Conservation (phyloP, 2,113 vertebrate species). For the Psittacula cyanocephala region DNA sequence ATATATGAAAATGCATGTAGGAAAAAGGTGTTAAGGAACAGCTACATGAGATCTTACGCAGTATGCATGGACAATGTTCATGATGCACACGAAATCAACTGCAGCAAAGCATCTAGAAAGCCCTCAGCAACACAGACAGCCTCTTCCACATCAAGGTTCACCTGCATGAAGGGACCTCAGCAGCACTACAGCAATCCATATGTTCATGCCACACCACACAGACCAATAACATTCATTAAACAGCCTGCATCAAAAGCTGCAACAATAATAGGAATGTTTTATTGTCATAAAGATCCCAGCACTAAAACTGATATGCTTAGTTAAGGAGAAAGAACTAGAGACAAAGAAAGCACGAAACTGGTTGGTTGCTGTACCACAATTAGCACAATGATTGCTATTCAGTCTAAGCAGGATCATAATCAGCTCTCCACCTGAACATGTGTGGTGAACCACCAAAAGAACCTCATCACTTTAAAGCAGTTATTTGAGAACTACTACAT, state of each 20-base stretch:
- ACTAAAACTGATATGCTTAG: background rate
- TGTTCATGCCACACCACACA: fast-evolving
- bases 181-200: fast-evolving
- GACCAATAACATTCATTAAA: background rate
- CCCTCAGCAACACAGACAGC: background rate
- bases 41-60: fast-evolving
- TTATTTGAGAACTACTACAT: background rate
- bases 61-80: fast-evolving
- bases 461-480: background rate
- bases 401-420: background rate
- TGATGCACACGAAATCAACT: background rate
- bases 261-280: background rate
- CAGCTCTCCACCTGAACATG: background rate
- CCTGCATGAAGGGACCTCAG: fast-evolving
- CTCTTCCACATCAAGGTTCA: background rate
- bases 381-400: background rate
- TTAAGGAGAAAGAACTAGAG: background rate
- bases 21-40: background rate
- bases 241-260: background rate
- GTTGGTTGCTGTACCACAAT: background rate
- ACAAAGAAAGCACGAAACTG: fast-evolving
- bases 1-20: fast-evolving
- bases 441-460: background rate
- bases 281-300: background rate
- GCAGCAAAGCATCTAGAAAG: background rate